phyloP scores from a whole-genome alignment of 2,888 invertebrate genomes.

The Brachyptera risi region DNA sequence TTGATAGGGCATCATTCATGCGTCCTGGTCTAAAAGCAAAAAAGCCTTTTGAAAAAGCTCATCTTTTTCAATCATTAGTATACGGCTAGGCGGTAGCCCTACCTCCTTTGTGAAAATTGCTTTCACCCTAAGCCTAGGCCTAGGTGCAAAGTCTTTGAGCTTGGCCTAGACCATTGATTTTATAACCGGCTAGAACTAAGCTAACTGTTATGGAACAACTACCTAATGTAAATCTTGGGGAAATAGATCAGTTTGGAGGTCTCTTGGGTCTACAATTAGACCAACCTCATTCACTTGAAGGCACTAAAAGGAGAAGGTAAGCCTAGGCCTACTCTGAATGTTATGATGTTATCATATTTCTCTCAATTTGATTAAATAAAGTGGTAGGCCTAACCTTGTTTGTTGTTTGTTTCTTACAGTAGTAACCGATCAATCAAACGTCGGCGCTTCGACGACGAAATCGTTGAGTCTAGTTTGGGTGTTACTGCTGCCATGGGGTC shows the following conservation, averaged over 20 bases:
- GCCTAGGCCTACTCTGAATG: background rate
- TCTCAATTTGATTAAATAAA: too few species aligned
- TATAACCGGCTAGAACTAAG: too few species aligned
- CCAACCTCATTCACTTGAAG: constrained; percentile 28
- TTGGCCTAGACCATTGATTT: too few species aligned
- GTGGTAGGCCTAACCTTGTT: background rate
- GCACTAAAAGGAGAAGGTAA: constrained; percentile 31
- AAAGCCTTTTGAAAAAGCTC: too few species aligned
- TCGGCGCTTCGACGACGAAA: constrained; percentile 93
- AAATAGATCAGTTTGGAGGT: constrained; percentile 28
- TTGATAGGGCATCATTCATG: too few species aligned
- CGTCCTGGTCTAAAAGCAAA: too few species aligned
- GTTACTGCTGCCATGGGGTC: constrained; percentile 39
- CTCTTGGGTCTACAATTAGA: constrained; percentile 27
- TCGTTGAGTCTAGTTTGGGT: constrained; percentile 86
- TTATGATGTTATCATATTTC: background rate
- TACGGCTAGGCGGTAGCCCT: too few species aligned
- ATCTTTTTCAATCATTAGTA: too few species aligned
- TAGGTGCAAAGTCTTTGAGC: too few species aligned
- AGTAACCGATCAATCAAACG: constrained; percentile 93
- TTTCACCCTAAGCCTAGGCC: too few species aligned
- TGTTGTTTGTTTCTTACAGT: constrained; percentile 47
- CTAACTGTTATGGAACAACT: constrained; percentile 5
- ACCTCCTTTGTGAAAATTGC: too few species aligned
- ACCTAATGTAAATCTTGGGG: constrained; percentile 17